Conservation (phyloP, 1,140 invertebrate genomes). For the Hirudo medicinalis region DNA sequence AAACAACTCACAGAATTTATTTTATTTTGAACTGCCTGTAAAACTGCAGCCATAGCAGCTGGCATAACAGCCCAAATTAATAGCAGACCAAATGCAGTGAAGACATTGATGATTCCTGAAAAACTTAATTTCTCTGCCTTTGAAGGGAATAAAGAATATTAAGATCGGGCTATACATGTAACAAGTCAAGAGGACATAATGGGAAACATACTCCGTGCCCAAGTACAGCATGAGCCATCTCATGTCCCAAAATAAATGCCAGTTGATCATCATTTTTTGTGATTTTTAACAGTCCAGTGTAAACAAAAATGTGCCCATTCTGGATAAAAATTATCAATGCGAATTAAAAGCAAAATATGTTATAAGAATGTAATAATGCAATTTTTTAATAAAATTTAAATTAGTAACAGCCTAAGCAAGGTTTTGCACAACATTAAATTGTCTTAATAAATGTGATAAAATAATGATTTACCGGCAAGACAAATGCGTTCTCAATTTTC, state of each 20-base stretch:
- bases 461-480: constrained; percentile 44
- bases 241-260: constrained; percentile 50
- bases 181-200: not conserved
- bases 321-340: constrained; percentile 32
- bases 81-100: too few relatives aligned
- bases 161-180: too few relatives aligned
- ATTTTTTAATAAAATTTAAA: not conserved
- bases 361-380: not conserved
- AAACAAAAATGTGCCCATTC: constrained; percentile 53
- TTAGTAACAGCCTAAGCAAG: not conserved
- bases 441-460: not conserved
- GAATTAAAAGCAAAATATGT: constrained; percentile 16
- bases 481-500: constrained; percentile 44
- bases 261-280: constrained; percentile 50
- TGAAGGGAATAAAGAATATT: too few relatives aligned
- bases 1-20: too few relatives aligned
- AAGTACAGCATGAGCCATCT: constrained; percentile 53
- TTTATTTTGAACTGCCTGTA: too few relatives aligned
- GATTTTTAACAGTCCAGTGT: constrained; percentile 47
- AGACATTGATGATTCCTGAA: too few relatives aligned
- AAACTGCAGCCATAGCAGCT: too few relatives aligned
- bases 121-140: too few relatives aligned
- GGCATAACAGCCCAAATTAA: too few relatives aligned
- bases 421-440: not conserved
- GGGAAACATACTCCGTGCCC: constrained; percentile 45